Conservation (phyloP, 2,888 invertebrate species). For the Lasioglossum calceatum region DNA sequence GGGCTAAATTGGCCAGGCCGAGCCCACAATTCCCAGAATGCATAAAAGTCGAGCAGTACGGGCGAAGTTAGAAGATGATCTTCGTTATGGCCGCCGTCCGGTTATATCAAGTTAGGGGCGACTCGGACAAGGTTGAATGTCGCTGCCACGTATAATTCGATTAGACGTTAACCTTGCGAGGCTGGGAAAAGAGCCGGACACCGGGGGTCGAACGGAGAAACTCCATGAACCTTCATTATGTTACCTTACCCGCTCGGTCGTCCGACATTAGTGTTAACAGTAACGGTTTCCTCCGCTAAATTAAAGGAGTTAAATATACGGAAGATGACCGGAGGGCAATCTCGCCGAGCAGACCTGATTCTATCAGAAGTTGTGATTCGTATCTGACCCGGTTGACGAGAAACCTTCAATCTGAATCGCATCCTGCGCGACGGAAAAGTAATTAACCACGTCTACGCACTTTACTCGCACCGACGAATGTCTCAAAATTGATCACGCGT, state of each 20-base stretch:
- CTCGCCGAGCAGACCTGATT: constrained; percentile 70
- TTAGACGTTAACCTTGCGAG: constrained; percentile 79
- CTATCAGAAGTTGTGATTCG: constrained; percentile 74
- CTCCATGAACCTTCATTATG: constrained; percentile 83
- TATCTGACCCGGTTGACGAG: constrained; percentile 34
- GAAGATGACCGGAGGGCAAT: constrained; percentile 77
- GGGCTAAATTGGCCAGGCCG: not conserved
- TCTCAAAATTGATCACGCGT: not conserved
- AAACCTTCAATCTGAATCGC: not conserved
- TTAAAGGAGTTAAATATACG: constrained; percentile 81
- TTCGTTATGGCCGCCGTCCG: constrained; percentile 51
- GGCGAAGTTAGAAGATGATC: constrained; percentile 61
- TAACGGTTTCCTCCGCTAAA: constrained; percentile 81
- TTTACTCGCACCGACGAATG: not conserved
- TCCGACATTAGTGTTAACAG: constrained; percentile 79
- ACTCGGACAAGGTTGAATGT: constrained; percentile 70
- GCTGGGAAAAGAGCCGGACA: constrained; percentile 72
- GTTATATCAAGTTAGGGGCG: constrained; percentile 57
- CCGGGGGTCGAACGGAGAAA: constrained; percentile 71
- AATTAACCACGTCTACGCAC: not conserved
- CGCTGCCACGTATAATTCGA: constrained; percentile 81
- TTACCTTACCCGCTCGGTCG: constrained; percentile 79
- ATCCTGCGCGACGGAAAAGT: not conserved
- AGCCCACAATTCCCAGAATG: constrained; percentile 13
- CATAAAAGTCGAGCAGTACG: constrained; percentile 26